Evolutionary conservation across 1,140 invertebrate genomes (phyloP).

Genomic region (Cotesia chilonis): DNA sequence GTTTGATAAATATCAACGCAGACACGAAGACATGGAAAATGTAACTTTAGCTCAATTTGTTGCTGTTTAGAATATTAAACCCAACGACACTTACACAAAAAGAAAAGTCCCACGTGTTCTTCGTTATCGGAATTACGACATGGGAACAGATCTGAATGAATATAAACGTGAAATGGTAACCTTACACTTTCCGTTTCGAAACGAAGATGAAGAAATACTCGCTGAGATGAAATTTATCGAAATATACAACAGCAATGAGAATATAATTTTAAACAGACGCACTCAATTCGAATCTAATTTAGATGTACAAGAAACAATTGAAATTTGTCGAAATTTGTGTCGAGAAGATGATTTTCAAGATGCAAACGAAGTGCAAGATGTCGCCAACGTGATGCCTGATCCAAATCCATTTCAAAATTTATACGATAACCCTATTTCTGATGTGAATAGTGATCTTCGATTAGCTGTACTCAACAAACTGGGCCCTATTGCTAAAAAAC

Average conservation of each 20-base stretch:
- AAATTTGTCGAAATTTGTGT: conserved; percentile 33
- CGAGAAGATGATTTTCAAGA: conserved; percentile 20
- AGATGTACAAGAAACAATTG: conserved; percentile 27
- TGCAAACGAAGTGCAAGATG: neutral
- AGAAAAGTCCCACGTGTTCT: conserved; percentile 45
- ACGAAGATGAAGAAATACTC: conserved; percentile 49
- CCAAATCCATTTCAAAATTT: conserved; percentile 30
- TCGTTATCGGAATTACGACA: conserved; percentile 55
- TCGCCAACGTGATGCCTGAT: neutral
- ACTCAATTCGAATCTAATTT: conserved; percentile 28
- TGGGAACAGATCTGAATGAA: conserved; percentile 40
- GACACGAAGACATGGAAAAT: conserved; percentile 42
- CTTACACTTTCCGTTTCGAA: conserved; percentile 51
- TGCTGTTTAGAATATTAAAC: conserved; percentile 43
- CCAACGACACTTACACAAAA: conserved; percentile 41
- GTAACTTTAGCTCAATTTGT: conserved; percentile 47
- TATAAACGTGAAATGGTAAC: conserved; percentile 51
- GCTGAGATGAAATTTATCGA: conserved; percentile 46
- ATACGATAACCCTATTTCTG: conserved; percentile 32
- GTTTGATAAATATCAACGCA: conserved; percentile 48
- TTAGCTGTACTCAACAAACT: conserved; percentile 41
- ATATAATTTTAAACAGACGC: conserved; percentile 5
- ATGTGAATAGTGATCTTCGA: conserved; percentile 37
- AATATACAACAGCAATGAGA: conserved; percentile 40
- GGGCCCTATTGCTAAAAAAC: conserved; percentile 37